Evolutionary conservation across 1,140 invertebrate species (phyloP).

Genomic region (Drosophila lacertosa): DNA sequence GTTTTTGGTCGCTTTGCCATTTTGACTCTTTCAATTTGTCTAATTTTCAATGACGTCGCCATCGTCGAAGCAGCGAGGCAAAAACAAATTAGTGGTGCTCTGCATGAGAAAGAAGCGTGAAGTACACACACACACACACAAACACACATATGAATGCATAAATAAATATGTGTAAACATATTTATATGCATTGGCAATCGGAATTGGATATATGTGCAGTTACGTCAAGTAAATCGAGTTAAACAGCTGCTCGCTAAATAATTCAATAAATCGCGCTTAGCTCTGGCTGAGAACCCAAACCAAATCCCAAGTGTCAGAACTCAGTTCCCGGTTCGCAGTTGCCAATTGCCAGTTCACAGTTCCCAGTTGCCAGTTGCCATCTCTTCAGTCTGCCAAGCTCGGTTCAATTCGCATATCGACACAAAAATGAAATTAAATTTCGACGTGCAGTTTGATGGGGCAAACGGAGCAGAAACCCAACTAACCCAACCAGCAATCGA

Average conservation of each 20-base stretch:
- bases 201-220: not conserved
- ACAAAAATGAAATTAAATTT: constrained; percentile 77
- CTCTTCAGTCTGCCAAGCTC: constrained; percentile 20
- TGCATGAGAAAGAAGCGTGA: constrained; percentile 29
- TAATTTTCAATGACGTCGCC: constrained; percentile 80
- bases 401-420: constrained; percentile 32
- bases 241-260: constrained; percentile 79
- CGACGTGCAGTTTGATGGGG: constrained; percentile 74
- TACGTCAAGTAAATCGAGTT: constrained; percentile 69
- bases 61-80: constrained; percentile 55
- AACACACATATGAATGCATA: constrained; percentile 3
- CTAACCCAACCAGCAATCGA: constrained; percentile 49
- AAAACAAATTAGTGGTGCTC: constrained; percentile 74
- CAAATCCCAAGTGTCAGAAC: constrained; percentile 38
- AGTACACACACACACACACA: constrained; percentile 21
- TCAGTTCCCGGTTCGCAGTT: constrained; percentile 19
- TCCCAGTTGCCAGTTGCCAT: not conserved
- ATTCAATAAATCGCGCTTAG: constrained; percentile 79
- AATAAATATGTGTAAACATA: not conserved
- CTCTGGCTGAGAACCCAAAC: constrained; percentile 48
- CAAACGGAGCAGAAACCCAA: constrained; percentile 73
- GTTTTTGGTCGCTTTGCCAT: constrained; percentile 53
- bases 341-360: constrained; percentile 14
- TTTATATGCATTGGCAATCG: constrained; percentile 16
- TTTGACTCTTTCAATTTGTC: constrained; percentile 76